Conservation (phyloP, 2,797 vertebrate species). For the Spheniscus humboldti region DNA sequence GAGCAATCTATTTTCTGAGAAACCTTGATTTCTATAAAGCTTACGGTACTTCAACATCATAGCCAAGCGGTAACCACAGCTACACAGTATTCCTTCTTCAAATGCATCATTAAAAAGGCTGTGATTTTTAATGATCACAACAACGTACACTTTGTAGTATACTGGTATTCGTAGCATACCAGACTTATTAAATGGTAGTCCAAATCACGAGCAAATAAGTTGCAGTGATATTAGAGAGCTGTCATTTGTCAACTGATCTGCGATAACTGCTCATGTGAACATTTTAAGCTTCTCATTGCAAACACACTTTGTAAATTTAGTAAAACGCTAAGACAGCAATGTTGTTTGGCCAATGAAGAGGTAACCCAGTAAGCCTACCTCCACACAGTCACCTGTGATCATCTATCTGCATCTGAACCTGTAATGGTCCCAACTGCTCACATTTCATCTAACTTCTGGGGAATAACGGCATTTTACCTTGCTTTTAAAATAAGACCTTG, state of each 20-base stretch:
- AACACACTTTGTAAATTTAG: not conserved
- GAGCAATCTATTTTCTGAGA: not conserved
- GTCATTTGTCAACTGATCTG: not conserved
- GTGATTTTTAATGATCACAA: not conserved
- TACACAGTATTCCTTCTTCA: not conserved
- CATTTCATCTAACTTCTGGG: not conserved
- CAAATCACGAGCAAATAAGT: not conserved
- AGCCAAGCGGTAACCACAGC: not conserved
- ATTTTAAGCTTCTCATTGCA: not conserved
- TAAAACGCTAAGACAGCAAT: not conserved
- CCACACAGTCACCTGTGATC: not conserved
- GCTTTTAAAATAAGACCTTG: not conserved
- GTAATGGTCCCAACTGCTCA: not conserved
- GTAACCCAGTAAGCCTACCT: not conserved
- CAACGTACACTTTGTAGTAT: rapidly evolving
- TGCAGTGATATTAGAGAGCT: not conserved
- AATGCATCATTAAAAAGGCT: not conserved
- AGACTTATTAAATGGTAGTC: not conserved
- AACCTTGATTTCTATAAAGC: not conserved
- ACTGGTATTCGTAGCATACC: rapidly evolving
- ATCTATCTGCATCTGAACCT: not conserved
- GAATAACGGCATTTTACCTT: not conserved
- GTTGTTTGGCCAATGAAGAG: not conserved
- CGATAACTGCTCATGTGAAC: not conserved
- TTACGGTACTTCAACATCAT: not conserved